Evolutionary conservation across 2,797 vertebrate species (phyloP), one percentile per base, ranked within the genome.

Genomic region (Pangasius macronema): DNA sequence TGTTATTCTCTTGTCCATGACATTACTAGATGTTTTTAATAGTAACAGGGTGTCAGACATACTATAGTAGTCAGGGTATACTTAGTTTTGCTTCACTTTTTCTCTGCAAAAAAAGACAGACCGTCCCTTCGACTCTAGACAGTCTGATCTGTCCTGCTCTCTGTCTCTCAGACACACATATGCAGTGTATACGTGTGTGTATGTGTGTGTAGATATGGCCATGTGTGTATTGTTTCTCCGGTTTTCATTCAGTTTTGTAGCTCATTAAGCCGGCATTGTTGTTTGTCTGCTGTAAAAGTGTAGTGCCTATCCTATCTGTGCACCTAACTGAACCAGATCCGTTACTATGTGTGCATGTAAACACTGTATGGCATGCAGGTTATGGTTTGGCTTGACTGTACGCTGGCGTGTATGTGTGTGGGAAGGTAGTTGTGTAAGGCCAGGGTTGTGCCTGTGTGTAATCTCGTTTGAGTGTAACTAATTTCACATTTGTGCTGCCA

Each of bases 161-260:
- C n/a, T n/a, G n/a, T n/a, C n/a, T n/a, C n/a, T n/a, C n/a, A n/a
- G n/a, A n/a, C n/a, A n/a, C n/a, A n/a, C n/a, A n/a, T n/a, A n/a
- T n/a, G n/a, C n/a, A n/a, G 61, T 49, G 53, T 7, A 22, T 7
- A 27, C 82, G 59, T 76, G 73, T 76, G 49, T 76, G 13, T 30
- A 3, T 49, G 13, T 84, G n/a, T 42, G 9, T 82, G n/a, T 88
- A 42, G 24, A 36, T 5, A 49, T 87, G 61, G 72, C 83, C 82
- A 57, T 14, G 65, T n/a, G n/a, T 73, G 82, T 85, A 80, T 89
- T 86, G 92, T 90, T 91, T 90, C 65, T 81, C 88, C 92, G 92
- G 90, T 89, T 88, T 92, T 91, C 91, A 93, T 91, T 91, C 93
- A 88, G 22, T 91, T 94, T 94, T 93, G 93, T 93, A 91, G 91